These are phyloP conservation scores for Thamnaconus septentrionalis DNA, from an alignment of 2,113 vertebrate genomes.

Conservation along the genomic window DNA sequence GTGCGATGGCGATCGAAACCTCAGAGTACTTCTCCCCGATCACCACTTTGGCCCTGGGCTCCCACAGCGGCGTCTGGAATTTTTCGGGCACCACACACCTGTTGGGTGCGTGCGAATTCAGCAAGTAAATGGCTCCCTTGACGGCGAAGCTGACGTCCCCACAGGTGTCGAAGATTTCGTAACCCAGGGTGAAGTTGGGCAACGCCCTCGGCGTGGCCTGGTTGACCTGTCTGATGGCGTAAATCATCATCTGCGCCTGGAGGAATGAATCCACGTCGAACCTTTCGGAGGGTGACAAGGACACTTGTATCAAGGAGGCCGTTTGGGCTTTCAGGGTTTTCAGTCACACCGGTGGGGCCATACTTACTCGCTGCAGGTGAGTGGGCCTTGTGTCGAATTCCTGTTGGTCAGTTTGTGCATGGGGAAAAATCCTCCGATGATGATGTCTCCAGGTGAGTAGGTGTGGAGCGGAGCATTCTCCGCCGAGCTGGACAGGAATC, in stretches of 20 bases:
- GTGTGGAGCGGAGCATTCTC: background rate
- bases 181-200: conserved; percentile 60
- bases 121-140: conserved; percentile 39
- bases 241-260: conserved; percentile 57
- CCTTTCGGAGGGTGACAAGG: conserved; percentile 18
- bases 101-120: conserved; percentile 4
- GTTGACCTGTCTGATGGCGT: conserved; percentile 60
- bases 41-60: conserved; percentile 49
- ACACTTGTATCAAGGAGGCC: background rate
- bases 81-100: conserved; percentile 14
- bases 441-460: conserved; percentile 47
- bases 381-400: background rate
- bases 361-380: conserved; percentile 43
- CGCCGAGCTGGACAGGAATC: background rate
- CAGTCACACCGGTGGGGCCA: background rate
- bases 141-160: conserved; percentile 46
- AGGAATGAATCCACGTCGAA: conserved; percentile 26
- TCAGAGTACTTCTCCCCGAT: conserved; percentile 61
- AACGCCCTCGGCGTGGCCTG: conserved; percentile 19
- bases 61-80: background rate
- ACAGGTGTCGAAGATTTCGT: conserved; percentile 70
- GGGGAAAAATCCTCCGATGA: conserved; percentile 67
- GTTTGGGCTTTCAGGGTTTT: background rate
- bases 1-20: conserved; percentile 52
- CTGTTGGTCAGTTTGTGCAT: conserved; percentile 28